A percentile compares a stretch with the other conserved stretches of the same genome.
Conservation (phyloP, 1,140 invertebrate species). For the Rhopalosiphum maidis region DNA sequence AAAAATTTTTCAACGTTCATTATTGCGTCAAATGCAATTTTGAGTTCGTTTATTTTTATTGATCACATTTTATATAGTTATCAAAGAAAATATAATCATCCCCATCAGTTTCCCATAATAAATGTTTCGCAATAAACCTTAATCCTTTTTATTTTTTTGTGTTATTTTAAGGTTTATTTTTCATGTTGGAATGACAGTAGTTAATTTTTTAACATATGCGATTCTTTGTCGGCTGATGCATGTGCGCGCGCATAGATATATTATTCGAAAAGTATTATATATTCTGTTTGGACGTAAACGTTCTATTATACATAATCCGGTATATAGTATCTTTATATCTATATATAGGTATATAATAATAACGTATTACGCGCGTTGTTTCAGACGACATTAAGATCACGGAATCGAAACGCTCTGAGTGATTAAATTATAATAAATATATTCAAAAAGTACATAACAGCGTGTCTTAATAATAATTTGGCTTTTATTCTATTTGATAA, state of each 20-base stretch:
- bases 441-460: conserved; percentile 20
- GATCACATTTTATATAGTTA: neutral
- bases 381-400: conserved; percentile 21
- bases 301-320: neutral
- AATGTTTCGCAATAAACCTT: neutral
- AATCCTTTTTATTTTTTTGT: neutral
- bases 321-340: neutral
- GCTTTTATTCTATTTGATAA: conserved; percentile 38
- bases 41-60: neutral
- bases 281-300: neutral
- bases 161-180: neutral
- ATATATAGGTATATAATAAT: neutral
- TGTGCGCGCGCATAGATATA: neutral
- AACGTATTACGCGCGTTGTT: neutral
- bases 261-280: neutral
- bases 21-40: neutral
- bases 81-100: neutral
- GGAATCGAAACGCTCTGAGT: neutral
- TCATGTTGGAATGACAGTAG: neutral
- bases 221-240: neutral
- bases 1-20: neutral
- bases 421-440: conserved; percentile 42
- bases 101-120: neutral
- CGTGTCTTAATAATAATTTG: neutral
- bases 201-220: neutral